A percentile compares a stretch with the other conserved stretches of the same genome.
Evolutionary conservation across 1,140 invertebrate species (phyloP).

Genomic region (Drosophila sturtevanti): DNA sequence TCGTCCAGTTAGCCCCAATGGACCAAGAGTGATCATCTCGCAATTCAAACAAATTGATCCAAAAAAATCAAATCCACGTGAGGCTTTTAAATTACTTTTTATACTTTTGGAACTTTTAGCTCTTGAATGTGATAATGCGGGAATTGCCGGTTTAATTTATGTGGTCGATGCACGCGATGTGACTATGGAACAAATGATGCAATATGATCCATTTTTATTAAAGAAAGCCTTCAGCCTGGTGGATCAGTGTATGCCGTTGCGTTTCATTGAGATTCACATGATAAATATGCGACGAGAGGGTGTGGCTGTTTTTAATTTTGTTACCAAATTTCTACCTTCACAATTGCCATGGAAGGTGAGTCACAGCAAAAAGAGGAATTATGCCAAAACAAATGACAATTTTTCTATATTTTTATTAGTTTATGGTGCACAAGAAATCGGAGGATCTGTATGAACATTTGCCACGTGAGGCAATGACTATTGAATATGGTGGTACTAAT

Average conservation of each 20-base stretch:
- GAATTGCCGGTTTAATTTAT: constrained; percentile 50
- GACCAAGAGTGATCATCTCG: constrained; percentile 63
- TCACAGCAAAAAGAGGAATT: background rate
- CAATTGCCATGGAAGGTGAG: constrained; percentile 84
- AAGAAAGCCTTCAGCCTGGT: constrained; percentile 62
- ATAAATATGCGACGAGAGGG: constrained; percentile 83
- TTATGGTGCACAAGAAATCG: constrained; percentile 83
- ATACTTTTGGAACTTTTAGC: constrained; percentile 70
- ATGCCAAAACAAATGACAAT: background rate
- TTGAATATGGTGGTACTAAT: constrained; percentile 85
- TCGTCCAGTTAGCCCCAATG: constrained; percentile 47
- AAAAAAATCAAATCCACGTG: constrained; percentile 62
- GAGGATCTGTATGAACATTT: constrained; percentile 83
- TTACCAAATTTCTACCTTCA: constrained; percentile 83
- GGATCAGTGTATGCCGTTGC: constrained; percentile 65
- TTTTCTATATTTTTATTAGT: constrained; percentile 57
- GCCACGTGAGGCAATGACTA: constrained; percentile 84
- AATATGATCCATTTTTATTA: constrained; percentile 65
- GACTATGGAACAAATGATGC: constrained; percentile 71
- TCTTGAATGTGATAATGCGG: constrained; percentile 66
- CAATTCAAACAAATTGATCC: constrained; percentile 68
- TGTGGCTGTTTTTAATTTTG: constrained; percentile 83
- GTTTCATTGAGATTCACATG: constrained; percentile 66
- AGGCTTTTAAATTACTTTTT: constrained; percentile 71
- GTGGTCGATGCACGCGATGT: constrained; percentile 67